Evolutionary conservation across 2,888 invertebrate species (phyloP), one percentile per base, ranked within the genome.

Genomic region (Thecophora atra): DNA sequence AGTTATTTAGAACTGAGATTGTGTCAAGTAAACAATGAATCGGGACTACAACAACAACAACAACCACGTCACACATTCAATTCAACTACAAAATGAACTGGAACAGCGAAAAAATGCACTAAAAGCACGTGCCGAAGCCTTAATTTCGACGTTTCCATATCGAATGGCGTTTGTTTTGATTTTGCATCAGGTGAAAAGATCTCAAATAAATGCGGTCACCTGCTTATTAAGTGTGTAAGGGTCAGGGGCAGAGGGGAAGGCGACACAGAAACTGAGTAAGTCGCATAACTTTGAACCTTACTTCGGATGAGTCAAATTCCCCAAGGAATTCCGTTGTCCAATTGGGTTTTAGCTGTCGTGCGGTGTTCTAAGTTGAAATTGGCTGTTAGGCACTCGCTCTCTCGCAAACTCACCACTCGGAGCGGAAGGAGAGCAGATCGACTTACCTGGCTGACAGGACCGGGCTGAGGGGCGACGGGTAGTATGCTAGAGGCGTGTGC

Each of bases 401-500:
- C n/a, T n/a, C n/a, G n/a, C n/a, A n/a, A n/a, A n/a, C n/a, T n/a
- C n/a, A n/a, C n/a, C n/a, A n/a, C n/a, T n/a, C n/a, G n/a, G n/a
- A n/a, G 5, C 11, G 13, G 30, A 30, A 8, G 8, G 30, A 30
- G 8, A 37, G 11, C 6, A 11, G 37, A 37, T 37, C 37, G 6
- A 83, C 85, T 84, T 78, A 86, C 86, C 84, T 79, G 76, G 78
- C 78, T 44, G 85, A 78, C 70, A 86, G 73, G 24, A 80, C 81
- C 8, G 85, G 82, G 72, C 83, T 84, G 11, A 86, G 78, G 21
- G 81, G 80, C 70, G 82, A 77, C 42, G 81, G 78, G 68, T 82
- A 86, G 47, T 80, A 83, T 44, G 77, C 77, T 51, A 81, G 68
- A 37, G 79, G 77, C 28, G 79, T 74, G 62, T 83, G 83, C 26